Conservation (phyloP, 2,797 vertebrate genomes). For the Brotogeris chrysoptera region DNA sequence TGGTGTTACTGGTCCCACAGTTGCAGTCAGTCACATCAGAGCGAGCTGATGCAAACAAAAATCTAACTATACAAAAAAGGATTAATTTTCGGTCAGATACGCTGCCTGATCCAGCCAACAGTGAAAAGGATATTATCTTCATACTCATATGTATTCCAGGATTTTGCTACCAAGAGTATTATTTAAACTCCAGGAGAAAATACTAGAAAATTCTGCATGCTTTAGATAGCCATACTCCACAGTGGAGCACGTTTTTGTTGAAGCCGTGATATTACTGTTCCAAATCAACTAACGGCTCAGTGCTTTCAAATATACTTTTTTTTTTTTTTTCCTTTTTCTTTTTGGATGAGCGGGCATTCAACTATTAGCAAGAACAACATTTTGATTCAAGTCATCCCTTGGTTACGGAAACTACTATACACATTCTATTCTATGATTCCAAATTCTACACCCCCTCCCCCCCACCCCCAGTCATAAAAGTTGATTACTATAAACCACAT, state of each 20-base stretch:
- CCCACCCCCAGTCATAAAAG: not conserved
- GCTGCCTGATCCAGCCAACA: not conserved
- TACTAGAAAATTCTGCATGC: not conserved
- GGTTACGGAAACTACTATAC: not conserved
- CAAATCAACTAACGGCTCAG: not conserved
- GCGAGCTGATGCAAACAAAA: not conserved
- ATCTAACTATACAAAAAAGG: not conserved
- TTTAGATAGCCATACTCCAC: not conserved
- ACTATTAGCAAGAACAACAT: not conserved
- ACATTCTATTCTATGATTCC: not conserved
- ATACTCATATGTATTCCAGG: not conserved
- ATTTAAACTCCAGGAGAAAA: not conserved
- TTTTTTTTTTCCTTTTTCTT: not conserved
- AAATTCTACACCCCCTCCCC: not conserved
- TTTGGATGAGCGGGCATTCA: not conserved
- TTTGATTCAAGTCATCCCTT: not conserved
- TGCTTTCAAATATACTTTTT: not conserved
- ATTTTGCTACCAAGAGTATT: not conserved
- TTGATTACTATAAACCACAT: not conserved
- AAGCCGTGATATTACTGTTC: not conserved
- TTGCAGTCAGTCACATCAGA: accelerated
- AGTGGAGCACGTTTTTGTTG: not conserved
- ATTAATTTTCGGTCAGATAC: not conserved
- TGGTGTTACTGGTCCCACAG: not conserved
- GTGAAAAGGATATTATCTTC: not conserved